These are phyloP conservation scores for Carterocephalus palaemon DNA, from an alignment of 2,888 invertebrate genomes.

Conservation along the genomic window DNA sequence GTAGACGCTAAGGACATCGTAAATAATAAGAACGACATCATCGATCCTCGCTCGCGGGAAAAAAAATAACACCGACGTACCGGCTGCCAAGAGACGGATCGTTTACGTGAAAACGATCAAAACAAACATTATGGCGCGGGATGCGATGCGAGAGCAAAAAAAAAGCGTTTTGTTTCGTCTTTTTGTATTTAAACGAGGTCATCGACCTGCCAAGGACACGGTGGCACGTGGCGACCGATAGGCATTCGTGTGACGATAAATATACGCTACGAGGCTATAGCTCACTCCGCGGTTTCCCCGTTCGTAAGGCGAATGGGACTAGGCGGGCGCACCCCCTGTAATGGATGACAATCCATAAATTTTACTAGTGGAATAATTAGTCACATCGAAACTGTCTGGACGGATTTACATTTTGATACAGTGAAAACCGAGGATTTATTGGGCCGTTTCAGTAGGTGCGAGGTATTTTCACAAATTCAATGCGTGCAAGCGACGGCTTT, in stretches of 20 bases:
- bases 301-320: conserved; percentile 18
- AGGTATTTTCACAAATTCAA: conserved; percentile 13
- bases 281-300: conserved; percentile 10
- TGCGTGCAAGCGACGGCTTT: conserved; percentile 14
- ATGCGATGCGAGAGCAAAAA: conserved; percentile 59
- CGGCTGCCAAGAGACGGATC: conserved; percentile 47
- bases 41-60: conserved; percentile 42
- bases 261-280: conserved; percentile 33
- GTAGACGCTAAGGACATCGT: conserved; percentile 34
- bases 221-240: conserved; percentile 59
- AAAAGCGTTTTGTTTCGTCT: conserved; percentile 58
- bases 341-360: conserved; percentile 24
- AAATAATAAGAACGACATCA: conserved; percentile 54
- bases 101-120: conserved; percentile 72
- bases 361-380: conserved; percentile 20
- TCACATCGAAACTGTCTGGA: conserved; percentile 23
- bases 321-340: conserved; percentile 16
- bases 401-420: conserved; percentile 24
- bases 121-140: conserved; percentile 68
- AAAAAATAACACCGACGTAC: conserved; percentile 49
- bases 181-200: conserved; percentile 58
- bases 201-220: conserved; percentile 70
- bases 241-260: conserved; percentile 52
- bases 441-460: conserved; percentile 14
- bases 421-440: conserved; percentile 24